Evolutionary conservation across 2,113 vertebrate genomes (phyloP).

Genomic region (Miniopterus natalensis): DNA sequence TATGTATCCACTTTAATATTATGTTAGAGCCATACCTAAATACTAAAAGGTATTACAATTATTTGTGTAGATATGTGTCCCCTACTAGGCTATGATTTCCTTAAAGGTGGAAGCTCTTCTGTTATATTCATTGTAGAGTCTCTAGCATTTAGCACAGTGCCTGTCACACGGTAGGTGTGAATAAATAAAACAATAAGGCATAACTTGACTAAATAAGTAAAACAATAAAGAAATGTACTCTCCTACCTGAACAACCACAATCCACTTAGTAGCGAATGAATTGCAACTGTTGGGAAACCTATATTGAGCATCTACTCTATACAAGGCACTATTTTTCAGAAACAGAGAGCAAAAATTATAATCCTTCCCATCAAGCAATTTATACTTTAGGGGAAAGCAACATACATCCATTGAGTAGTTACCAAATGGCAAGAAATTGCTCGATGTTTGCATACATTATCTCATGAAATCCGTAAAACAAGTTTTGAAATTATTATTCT

Average conservation of each 20-base stretch:
- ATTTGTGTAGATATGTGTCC: neutral
- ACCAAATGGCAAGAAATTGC: neutral
- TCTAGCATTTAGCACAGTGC: neutral
- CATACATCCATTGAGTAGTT: neutral
- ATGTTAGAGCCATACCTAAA: neutral
- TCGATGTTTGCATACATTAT: neutral
- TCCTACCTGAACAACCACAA: neutral
- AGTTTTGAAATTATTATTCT: neutral
- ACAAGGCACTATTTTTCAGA: neutral
- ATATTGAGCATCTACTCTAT: neutral
- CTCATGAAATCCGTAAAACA: neutral
- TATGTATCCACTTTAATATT: neutral
- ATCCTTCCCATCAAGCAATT: neutral
- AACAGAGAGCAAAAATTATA: constrained; percentile 7
- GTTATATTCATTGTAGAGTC: neutral
- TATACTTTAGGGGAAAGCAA: neutral
- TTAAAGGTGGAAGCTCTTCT: neutral
- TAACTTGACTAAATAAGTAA: neutral
- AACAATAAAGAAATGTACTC: neutral
- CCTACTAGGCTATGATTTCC: neutral
- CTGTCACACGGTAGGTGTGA: neutral
- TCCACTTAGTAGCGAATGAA: neutral
- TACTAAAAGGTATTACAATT: neutral
- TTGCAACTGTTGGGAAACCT: neutral
- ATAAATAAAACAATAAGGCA: constrained; percentile 34